Base-by-base conservation (phyloP, 2,113 vertebrate species). In the Parus major region DNA sequence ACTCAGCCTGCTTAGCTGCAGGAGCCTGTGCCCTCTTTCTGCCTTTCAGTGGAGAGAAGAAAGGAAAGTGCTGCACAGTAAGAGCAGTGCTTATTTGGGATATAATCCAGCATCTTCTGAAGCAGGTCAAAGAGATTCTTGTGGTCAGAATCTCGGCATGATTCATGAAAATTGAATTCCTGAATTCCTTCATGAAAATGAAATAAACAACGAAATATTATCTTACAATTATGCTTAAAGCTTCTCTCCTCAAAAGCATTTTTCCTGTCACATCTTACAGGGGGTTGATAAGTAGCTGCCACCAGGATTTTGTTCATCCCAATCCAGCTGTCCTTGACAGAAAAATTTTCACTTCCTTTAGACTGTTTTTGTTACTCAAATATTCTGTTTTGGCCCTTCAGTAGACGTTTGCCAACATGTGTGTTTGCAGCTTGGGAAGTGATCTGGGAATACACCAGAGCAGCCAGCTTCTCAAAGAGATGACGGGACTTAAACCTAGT, bases 101-200 rank as follows among this genome's bases (percentile, higher is more conserved):
- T 98, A 12, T 98, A 99, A 42, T 98, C 98, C 97, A 99, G 76
- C 99, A 99, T 98, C 94, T 98, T 99, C 88, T 98, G 91, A n/a
- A 99, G 96, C 70, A 99, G 98, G 96, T 99, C 98, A 96, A 98
- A 99, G 28, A 99, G 98, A 80, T 98, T 97, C 72, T 97, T 96
- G 9, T 99, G 98, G 50, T 98, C 98, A 46, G 97, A 81, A 35
- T 98, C 82, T 12, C 98, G 98, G 44, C 97, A 99, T 16, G 95
- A 42, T 42, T 42, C 13, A 42, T 42, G 42, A 42, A 42, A 16
- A 42, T 7, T 42, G 42, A 42, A 42, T 42, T 78, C 98, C 99
- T 98, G 80, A 99, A 98, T 90, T 98, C 97, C 98, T 99, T 90
- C 39, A 85, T 46, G 9, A 39, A 87, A 36, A 27, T 21, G 57